These are phyloP conservation scores for Cheiracanthium punctorium DNA, from an alignment of 2,888 invertebrate species.

Conservation along the genomic window DNA sequence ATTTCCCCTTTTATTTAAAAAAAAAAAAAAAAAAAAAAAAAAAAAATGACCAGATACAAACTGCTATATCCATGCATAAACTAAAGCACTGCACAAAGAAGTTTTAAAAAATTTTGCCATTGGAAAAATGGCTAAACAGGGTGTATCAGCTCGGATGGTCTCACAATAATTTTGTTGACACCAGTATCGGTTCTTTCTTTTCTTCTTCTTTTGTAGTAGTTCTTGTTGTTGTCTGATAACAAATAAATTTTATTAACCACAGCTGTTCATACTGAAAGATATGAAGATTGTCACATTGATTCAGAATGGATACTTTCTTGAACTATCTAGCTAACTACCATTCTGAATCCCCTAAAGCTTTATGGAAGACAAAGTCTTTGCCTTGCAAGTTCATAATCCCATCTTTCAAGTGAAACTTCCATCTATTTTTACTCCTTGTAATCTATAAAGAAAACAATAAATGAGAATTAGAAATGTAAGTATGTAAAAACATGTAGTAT, in stretches of 20 bases:
- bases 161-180: background rate
- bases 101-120: background rate
- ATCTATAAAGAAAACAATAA: constrained; percentile 81
- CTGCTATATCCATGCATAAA: constrained; percentile 7
- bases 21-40: no score
- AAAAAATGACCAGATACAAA: constrained; percentile 7
- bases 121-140: background rate
- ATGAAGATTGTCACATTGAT: constrained; percentile 19
- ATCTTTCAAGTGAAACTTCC: constrained; percentile 99
- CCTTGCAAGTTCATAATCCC: constrained; percentile 99
- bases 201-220: background rate
- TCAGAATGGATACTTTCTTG: background rate
- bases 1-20: background rate
- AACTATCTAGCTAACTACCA: constrained; percentile 81
- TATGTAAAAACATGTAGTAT: no score
- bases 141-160: background rate
- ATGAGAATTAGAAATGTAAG: no score
- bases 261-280: background rate
- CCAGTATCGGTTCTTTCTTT: no score
- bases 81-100: constrained; percentile 17
- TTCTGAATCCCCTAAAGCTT: constrained; percentile 98
- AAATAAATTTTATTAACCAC: background rate
- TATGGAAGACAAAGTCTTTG: constrained; percentile 98
- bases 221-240: background rate
- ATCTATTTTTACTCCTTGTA: constrained; percentile 97